phyloP scores from a whole-genome alignment of 2,888 invertebrate species.

The Diabrotica balteata region DNA sequence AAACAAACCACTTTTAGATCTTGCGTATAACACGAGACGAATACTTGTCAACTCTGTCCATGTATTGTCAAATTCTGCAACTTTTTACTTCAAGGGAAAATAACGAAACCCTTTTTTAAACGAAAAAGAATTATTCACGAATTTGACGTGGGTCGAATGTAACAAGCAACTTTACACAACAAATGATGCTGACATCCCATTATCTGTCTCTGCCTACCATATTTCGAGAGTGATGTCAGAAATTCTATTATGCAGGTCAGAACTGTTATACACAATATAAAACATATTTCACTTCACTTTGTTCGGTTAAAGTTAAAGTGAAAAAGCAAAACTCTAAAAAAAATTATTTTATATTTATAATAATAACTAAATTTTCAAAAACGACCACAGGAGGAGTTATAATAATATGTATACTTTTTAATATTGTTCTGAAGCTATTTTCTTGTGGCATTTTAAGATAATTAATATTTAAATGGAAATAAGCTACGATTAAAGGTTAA shows the following conservation, averaged over 20 bases:
- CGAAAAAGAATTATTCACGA: slow-evolving; percentile 35
- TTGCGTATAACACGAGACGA: slow-evolving; percentile 7
- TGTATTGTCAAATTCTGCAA: slow-evolving; percentile 30
- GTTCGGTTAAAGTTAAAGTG: background rate
- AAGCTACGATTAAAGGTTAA: no score
- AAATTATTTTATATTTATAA: no score
- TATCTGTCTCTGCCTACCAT: slow-evolving; percentile 23
- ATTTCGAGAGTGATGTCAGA: slow-evolving; percentile 22
- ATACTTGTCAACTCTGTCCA: slow-evolving; percentile 27
- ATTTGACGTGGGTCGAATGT: slow-evolving; percentile 37
- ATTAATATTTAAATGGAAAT: no score
- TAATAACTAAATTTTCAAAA: no score
- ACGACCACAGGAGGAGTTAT: no score
- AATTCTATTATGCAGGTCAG: slow-evolving; percentile 14
- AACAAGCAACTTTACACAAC: slow-evolving; percentile 34
- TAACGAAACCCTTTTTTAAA: slow-evolving; percentile 36
- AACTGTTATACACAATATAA: background rate
- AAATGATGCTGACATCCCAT: slow-evolving; percentile 33
- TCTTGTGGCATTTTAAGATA: no score
- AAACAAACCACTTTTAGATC: background rate
- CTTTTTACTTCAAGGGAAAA: slow-evolving; percentile 33
- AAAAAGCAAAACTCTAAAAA: background rate
- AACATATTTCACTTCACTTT: background rate
- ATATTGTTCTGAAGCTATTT: no score
- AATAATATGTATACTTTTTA: no score